phyloP scores from a whole-genome alignment of 2,113 vertebrate species.

The Taurulus bubalis region DNA sequence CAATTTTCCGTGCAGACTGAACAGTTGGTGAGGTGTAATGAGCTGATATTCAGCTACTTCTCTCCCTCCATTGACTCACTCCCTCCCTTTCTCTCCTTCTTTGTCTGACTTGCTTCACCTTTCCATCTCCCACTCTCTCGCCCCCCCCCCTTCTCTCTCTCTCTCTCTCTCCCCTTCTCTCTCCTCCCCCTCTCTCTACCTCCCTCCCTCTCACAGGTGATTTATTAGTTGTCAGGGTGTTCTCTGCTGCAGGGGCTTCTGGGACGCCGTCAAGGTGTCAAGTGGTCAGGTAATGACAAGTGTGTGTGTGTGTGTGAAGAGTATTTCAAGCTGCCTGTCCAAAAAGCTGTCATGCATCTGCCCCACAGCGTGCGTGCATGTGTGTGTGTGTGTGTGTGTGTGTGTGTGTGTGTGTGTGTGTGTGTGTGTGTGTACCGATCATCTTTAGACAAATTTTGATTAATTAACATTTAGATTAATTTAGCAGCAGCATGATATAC shows the following conservation, averaged over 20 bases:
- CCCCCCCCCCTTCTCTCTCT: no score
- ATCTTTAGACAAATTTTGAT: conserved; percentile 62
- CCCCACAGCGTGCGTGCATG: conserved; percentile 15
- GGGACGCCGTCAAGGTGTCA: conserved; percentile 70
- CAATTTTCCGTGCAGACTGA: conserved; percentile 13
- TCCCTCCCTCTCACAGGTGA: conserved; percentile 59
- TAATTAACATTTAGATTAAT: conserved; percentile 73
- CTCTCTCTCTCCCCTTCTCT: conserved; percentile 2
- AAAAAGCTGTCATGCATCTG: conserved; percentile 54
- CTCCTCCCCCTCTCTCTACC: not conserved
- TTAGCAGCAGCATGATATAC: conserved; percentile 38
- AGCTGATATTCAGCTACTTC: conserved; percentile 39
- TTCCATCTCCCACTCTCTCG: no score
- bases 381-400: conserved; percentile 31
- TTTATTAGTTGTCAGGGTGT: conserved; percentile 80
- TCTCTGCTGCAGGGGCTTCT: conserved; percentile 69
- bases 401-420: conserved; percentile 30
- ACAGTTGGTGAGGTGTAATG: conserved; percentile 64
- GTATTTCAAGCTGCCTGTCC: conserved; percentile 28
- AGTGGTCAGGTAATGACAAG: conserved; percentile 73
- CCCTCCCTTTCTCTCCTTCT: no score
- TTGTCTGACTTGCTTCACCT: no score
- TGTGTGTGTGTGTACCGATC: conserved; percentile 30
- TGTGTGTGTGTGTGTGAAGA: conserved; percentile 36
- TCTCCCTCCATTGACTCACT: not conserved